Percentiles rank a stretch among this genome's conserved stretches.
These are phyloP conservation scores for Lepus timidus DNA, from an alignment of 2,113 vertebrate genomes.

Conservation along the genomic window DNA sequence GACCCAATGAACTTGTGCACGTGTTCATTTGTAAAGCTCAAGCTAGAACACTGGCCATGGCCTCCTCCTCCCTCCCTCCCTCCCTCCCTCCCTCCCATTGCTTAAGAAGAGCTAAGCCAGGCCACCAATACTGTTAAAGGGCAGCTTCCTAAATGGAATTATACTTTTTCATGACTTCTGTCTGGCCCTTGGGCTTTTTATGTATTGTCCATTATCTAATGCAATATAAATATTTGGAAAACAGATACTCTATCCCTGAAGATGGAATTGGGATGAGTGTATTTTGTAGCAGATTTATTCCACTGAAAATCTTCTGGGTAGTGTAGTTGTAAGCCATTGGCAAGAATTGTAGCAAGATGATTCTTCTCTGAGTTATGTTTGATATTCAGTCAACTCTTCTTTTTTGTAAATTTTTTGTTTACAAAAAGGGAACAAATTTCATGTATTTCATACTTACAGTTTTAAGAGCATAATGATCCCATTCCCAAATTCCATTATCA, in stretches of 20 bases:
- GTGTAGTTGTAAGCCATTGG: neutral
- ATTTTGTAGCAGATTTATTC: neutral
- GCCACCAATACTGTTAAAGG: neutral
- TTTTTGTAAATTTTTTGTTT: no score
- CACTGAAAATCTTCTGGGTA: neutral
- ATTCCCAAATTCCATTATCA: neutral
- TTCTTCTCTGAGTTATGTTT: neutral
- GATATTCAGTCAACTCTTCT: neutral
- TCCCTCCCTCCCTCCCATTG: neutral
- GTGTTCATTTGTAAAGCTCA: neutral
- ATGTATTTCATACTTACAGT: no score
- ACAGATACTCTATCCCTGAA: neutral
- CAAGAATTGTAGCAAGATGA: neutral
- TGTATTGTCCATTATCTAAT: neutral
- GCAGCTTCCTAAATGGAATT: neutral
- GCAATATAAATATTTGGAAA: slow-evolving; percentile 41
- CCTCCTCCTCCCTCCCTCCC: neutral
- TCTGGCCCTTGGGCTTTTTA: neutral
- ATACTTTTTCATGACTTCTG: neutral
- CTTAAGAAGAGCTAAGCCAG: neutral
- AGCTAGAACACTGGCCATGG: neutral
- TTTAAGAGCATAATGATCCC: no score
- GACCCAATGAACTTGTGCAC: neutral
- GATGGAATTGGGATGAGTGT: neutral
- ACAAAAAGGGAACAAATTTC: no score